Evolutionary conservation across 2,888 invertebrate species (phyloP).

Genomic region (Glomeris marginata): DNA sequence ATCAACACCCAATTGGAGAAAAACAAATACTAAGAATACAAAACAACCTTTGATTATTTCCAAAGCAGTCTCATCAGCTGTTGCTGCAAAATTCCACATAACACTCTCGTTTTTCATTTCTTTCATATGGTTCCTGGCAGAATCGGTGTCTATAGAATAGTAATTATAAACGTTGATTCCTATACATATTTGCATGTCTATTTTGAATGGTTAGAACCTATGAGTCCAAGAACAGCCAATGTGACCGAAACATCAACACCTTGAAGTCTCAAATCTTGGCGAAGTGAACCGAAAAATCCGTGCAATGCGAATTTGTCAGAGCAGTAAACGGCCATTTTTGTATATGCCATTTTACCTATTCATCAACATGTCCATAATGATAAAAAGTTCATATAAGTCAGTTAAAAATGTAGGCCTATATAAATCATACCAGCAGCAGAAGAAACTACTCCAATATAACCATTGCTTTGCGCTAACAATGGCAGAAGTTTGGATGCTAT

Average conservation of each 20-base stretch:
- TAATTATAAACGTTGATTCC: no score
- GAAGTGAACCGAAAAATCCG: constrained; percentile 7
- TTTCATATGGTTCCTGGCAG: neutral
- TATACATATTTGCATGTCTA: no score
- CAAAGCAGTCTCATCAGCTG: neutral
- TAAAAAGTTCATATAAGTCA: no score
- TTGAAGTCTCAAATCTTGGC: constrained; percentile 1
- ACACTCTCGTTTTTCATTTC: neutral
- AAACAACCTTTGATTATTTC: constrained; percentile 4
- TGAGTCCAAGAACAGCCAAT: constrained; percentile 3
- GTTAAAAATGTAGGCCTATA: no score
- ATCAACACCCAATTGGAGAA: no score
- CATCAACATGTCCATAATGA: neutral
- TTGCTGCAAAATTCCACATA: neutral
- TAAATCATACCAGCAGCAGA: constrained; percentile 23
- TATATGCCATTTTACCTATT: constrained; percentile 9
- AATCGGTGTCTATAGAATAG: neutral
- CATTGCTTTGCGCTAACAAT: constrained; percentile 21
- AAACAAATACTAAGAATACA: no score
- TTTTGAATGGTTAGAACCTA: neutral
- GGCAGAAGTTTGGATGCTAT: constrained; percentile 25
- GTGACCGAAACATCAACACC: constrained; percentile 2
- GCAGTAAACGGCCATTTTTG: neutral
- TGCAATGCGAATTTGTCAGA: constrained; percentile 3
- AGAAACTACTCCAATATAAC: constrained; percentile 25